A percentile compares a stretch with the other conserved stretches of the same genome.
These are phyloP conservation scores for Spodoptera exigua DNA, from an alignment of 2,888 invertebrate genomes.

Conservation along the genomic window DNA sequence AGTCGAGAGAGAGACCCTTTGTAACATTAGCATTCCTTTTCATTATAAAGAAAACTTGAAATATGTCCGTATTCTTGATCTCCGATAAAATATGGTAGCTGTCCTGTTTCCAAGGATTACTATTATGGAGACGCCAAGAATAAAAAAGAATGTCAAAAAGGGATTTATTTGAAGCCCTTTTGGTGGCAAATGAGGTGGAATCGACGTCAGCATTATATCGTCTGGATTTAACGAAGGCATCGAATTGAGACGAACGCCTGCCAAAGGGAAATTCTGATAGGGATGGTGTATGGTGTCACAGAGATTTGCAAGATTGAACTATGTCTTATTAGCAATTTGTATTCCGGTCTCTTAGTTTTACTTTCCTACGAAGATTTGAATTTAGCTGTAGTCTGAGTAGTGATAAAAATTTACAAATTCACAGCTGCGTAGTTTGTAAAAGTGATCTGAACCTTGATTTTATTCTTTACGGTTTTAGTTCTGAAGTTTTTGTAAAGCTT, in stretches of 20 bases:
- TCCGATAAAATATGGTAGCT: slow-evolving; percentile 62
- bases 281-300: slow-evolving; percentile 37
- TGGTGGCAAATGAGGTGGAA: slow-evolving; percentile 76
- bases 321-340: slow-evolving; percentile 48
- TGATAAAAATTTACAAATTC: slow-evolving; percentile 31
- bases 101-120: slow-evolving; percentile 59
- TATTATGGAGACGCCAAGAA: slow-evolving; percentile 68
- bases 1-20: slow-evolving; percentile 41
- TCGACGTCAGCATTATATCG: slow-evolving; percentile 70
- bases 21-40: slow-evolving; percentile 49
- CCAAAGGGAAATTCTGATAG: slow-evolving; percentile 49
- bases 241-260: slow-evolving; percentile 57
- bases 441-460: neutral
- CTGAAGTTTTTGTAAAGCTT: no score
- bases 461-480: no score
- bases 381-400: slow-evolving; percentile 18
- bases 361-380: slow-evolving; percentile 28
- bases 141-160: slow-evolving; percentile 73
- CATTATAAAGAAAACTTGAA: slow-evolving; percentile 56
- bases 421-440: slow-evolving; percentile 1
- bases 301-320: slow-evolving; percentile 41
- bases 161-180: slow-evolving; percentile 75
- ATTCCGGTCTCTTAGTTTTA: slow-evolving; percentile 37
- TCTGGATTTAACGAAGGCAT: slow-evolving; percentile 61
- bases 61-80: slow-evolving; percentile 56